Base-by-base conservation (phyloP, 2,888 invertebrate species). In the Ommatoiulus sabulosus region DNA sequence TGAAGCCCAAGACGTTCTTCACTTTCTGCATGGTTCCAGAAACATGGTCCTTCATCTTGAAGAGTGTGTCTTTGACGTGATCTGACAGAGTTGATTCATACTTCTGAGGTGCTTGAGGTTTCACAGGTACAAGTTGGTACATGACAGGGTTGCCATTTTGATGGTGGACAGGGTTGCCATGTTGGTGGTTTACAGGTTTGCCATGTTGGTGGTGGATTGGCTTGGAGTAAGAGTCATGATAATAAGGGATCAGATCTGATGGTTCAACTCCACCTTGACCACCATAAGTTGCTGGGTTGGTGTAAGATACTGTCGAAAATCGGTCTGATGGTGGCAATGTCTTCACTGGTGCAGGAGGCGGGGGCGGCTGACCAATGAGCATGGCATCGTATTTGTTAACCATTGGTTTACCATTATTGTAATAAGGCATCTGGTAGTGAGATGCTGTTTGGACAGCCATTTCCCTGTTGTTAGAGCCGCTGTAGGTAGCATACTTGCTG, bases 11-110 rank as follows among this genome's bases (percentile, higher is more conserved):
- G 5, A 87, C 87, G 44, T 89, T 87, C 44, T 89, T 89, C 15
- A 89, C 87, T n/a, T 89, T 89, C 24, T 84, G 44, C 43, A 89
- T 87, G 17, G 87, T 87, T 43, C 87, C 84, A 20, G 87, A 57
- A n/a, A 89, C 87, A n/a, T 48, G 44, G 44, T 89, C 87, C 85
- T 89, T 89, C 10, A 89, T 24, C 63, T 89, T 89, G 52, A 84
- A 87, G 20, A 89, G 10, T 10, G 89, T 87, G 85, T 89, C 89
- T 15, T 87, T 87, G 2, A 89, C 52, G 44, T 87, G 87, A 4
- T 89, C 89, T 0, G 43, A 44, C 43, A 88, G 43, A 1, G 43
- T 88, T 0, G 43, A n/a, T 35, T 80, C 80, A 1, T 44, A 15
- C 44, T 35, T 17, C 10, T 20, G 57, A 5, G 43, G 43, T 6